A percentile compares a stretch with the other conserved stretches of the same genome.
Conservation (phyloP, 2,113 vertebrate species). For the Paralichthys olivaceus region DNA sequence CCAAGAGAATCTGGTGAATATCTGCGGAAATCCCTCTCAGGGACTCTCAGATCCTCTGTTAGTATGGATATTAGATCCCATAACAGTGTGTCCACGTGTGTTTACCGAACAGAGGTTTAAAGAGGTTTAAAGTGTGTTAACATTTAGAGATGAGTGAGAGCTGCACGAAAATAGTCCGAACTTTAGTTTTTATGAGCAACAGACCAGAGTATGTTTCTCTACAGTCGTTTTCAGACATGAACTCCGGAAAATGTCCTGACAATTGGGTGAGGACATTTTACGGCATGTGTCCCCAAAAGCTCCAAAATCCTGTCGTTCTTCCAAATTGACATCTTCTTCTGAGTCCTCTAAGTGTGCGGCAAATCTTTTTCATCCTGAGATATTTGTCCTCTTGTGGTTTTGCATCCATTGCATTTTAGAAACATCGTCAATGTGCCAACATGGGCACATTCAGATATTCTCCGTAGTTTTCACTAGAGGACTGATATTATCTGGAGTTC, state of each 20-base stretch:
- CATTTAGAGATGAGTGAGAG: slow-evolving; percentile 6
- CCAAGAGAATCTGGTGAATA: slow-evolving; percentile 70
- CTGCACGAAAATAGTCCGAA: neutral
- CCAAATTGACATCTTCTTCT: no score
- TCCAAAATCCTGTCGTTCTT: no score
- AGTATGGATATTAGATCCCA: slow-evolving; percentile 48
- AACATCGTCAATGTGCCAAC: no score
- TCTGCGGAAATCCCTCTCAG: slow-evolving; percentile 72
- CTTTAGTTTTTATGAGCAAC: neutral
- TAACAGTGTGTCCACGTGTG: slow-evolving; percentile 46
- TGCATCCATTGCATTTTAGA: no score
- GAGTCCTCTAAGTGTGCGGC: no score
- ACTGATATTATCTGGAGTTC: no score
- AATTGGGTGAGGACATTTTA: no score
- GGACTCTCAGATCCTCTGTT: slow-evolving; percentile 67
- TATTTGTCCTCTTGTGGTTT: no score
- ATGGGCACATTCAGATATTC: neutral
- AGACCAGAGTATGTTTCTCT: neutral
- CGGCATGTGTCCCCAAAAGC: no score
- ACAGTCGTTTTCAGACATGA: neutral
- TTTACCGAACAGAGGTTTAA: slow-evolving; percentile 61
- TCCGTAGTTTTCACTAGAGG: neutral
- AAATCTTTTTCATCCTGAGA: no score
- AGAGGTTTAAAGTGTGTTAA: slow-evolving; percentile 21
- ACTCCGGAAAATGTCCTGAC: no score